Conservation (phyloP, 2,797 vertebrate genomes). For the Anabas testudineus region DNA sequence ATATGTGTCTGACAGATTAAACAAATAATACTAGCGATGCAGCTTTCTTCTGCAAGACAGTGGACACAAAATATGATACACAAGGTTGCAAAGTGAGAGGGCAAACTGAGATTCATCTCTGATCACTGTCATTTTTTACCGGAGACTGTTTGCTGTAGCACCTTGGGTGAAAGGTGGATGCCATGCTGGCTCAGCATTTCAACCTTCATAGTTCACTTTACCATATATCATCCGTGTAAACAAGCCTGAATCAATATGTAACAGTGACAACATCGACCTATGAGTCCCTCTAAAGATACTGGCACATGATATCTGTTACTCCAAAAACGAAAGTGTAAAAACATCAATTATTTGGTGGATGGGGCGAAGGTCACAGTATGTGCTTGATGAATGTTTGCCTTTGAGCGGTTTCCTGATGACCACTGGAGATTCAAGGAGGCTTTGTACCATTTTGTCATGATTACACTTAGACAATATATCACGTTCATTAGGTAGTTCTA, state of each 20-base stretch:
- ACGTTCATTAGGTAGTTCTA: background rate
- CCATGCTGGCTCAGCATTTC: conserved; percentile 14
- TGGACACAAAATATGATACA: background rate
- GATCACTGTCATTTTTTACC: conserved; percentile 22
- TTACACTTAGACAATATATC: background rate
- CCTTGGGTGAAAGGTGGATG: conserved; percentile 1
- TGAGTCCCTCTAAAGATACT: no score
- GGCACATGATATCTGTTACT: no score
- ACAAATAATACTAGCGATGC: conserved; percentile 42
- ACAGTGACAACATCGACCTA: background rate
- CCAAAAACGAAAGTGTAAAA: no score
- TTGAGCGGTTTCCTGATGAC: background rate
- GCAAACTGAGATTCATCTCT: conserved; percentile 4
- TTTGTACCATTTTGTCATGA: no score
- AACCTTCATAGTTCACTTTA: conserved; percentile 5
- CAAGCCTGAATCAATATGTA: background rate
- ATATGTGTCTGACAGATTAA: conserved; percentile 40
- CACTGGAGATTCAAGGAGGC: background rate
- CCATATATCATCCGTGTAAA: no score
- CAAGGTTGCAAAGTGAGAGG: background rate
- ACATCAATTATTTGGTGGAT: no score
- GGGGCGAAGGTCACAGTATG: background rate
- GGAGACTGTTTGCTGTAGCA: background rate
- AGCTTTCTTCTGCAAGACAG: conserved; percentile 4
- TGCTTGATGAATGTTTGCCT: background rate